A percentile compares a stretch with the other conserved stretches of the same genome.
Conservation (phyloP, 2,113 vertebrate genomes). For the Alexandromys fortis region DNA sequence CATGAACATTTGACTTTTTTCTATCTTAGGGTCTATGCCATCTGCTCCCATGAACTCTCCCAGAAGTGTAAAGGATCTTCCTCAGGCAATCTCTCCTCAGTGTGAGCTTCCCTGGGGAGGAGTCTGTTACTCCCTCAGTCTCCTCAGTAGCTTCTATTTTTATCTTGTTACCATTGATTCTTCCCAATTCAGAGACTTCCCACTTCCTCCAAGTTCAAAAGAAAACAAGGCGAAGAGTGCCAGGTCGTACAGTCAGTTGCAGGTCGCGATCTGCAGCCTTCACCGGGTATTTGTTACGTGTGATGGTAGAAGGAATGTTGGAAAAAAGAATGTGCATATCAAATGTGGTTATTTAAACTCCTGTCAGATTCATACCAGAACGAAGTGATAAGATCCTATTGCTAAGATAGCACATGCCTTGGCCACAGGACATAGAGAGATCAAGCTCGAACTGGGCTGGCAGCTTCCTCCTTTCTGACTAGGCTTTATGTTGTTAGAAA, state of each 20-base stretch:
- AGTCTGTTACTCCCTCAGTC: background rate
- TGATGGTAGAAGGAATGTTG: background rate
- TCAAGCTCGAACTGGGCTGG: background rate
- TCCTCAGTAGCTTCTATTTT: background rate
- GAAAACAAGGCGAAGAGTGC: background rate
- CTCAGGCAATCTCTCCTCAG: background rate
- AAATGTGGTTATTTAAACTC: background rate
- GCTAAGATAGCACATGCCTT: background rate
- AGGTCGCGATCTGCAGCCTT: background rate
- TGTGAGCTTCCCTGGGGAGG: background rate
- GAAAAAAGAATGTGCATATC: background rate
- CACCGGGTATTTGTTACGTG: background rate
- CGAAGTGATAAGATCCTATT: background rate
- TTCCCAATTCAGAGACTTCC: background rate
- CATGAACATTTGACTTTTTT: background rate
- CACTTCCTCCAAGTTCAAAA: background rate
- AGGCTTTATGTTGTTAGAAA: background rate
- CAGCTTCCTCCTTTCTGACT: background rate
- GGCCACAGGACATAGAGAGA: background rate
- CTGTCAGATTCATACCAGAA: background rate
- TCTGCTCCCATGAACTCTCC: background rate
- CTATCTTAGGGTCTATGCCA: background rate
- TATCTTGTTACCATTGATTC: background rate
- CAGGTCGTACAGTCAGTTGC: background rate
- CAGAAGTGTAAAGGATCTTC: background rate